Conservation (phyloP, 2,113 vertebrate species). For the Sylvicapra grimmia region DNA sequence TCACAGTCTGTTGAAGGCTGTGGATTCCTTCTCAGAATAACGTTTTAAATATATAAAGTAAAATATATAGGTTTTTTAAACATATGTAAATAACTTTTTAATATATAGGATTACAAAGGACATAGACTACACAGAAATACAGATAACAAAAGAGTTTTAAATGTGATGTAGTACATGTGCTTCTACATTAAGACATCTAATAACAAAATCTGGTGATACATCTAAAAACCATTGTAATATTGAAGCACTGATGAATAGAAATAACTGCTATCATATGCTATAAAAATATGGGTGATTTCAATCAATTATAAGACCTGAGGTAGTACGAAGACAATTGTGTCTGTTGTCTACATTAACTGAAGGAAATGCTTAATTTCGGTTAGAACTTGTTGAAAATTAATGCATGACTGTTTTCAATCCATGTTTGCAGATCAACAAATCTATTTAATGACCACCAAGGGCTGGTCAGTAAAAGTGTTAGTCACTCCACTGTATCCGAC, state of each 20-base stretch:
- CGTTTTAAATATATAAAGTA: neutral
- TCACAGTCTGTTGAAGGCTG: neutral
- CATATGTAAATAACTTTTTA: neutral
- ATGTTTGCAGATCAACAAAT: neutral
- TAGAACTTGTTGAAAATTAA: neutral
- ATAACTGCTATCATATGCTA: neutral
- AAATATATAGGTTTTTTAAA: neutral
- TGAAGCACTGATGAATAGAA: neutral
- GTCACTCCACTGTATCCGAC: neutral
- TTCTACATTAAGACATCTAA: neutral
- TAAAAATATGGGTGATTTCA: neutral
- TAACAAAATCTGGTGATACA: neutral
- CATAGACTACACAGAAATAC: neutral
- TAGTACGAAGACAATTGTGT: neutral
- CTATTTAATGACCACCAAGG: neutral
- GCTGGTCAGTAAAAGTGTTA: neutral
- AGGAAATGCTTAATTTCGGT: neutral
- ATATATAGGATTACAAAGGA: neutral
- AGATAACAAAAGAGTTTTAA: neutral
- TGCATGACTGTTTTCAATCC: neutral
- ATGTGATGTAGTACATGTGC: neutral
- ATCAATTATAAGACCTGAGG: neutral
- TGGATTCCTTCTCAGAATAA: neutral
- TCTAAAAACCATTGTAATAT: neutral
- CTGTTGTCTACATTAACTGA: neutral